phyloP scores from a whole-genome alignment of 2,797 vertebrate genomes.

The Melanotaenia boesemani region DNA sequence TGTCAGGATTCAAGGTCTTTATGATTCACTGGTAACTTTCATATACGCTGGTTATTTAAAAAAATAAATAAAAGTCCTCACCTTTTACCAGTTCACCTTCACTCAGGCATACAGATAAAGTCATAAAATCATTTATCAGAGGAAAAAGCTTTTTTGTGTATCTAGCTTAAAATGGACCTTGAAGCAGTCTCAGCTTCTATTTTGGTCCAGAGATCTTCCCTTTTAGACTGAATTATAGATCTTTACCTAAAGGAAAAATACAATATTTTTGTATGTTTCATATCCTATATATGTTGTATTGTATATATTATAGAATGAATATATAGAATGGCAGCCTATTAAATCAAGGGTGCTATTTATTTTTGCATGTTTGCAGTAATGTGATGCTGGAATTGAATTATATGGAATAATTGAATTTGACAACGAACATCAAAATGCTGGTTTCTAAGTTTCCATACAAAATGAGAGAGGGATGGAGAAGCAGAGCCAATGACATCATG shows the following conservation, averaged over 20 bases:
- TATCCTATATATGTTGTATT: no score
- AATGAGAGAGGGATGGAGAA: no score
- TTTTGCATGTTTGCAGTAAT: no score
- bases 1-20: conserved; percentile 33
- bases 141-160: conserved; percentile 49
- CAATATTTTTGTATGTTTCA: neutral
- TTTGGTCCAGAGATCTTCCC: conserved; percentile 3
- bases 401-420: no score
- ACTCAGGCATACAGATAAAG: neutral
- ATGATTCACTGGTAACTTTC: conserved; percentile 39
- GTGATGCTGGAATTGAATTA: no score
- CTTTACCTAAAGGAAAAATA: conserved; percentile 12
- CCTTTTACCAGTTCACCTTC: neutral
- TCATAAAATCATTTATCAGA: conserved; percentile 21
- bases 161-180: neutral
- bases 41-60: conserved; percentile 5
- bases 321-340: no score
- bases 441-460: no score
- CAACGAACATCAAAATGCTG: no score
- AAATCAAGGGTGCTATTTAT: no score
- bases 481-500: no score
- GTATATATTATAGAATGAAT: no score
- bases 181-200: conserved; percentile 8
- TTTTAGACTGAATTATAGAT: conserved; percentile 60
- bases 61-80: conserved; percentile 12